Evolutionary conservation across 2,113 vertebrate species (phyloP), one percentile per base, ranked within the genome.

Genomic region (Dipodomys ordii): DNA sequence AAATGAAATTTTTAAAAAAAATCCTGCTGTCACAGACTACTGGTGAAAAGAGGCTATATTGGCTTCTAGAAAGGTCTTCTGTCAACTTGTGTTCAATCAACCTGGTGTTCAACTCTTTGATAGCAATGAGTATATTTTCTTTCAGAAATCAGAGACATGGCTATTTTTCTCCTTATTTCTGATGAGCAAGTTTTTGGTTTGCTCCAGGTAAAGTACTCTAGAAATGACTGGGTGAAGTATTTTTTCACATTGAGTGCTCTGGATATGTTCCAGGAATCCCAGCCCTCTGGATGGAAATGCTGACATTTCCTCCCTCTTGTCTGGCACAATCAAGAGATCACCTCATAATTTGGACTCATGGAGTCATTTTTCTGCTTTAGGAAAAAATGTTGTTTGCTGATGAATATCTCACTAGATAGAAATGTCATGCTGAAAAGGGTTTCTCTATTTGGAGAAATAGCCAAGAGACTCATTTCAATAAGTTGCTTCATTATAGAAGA

Each of bases 51-150:
- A 93, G 53, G 57, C 39, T 88, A 6, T 72, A 39, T 91, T 82
- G 92, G 71, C 65, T 28, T 57, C 65, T 83, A 85, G 77, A 88
- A 22, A 85, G 82, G 53, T 81, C 83, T 85, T 90, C 10, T 77
- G 87, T 89, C 91, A 92, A 60, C 83, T 19, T 32, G n/a, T 64
- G 62, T 87, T 93, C 72, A 73, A 67, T 92, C 30, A 83, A 46
- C 72, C 74, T 53, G 74, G 0, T 65, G 67, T 83, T 87, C 73
- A 20, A 77, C 46, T 84, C 12, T 72, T 89, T 88, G 72, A 87
- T 32, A 68, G 62, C 82, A 94, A 91, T 89, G 64, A 96, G 60
- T 67, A 67, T 25, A 68, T 93, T 95, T 96, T 87, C 93, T 95
- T 94, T 82, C 72, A 87, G 68, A 94, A 90, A 83, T 88, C 69